Percentiles rank a stretch among this genome's conserved stretches.
Evolutionary conservation across 2,888 invertebrate genomes (phyloP).

Genomic region (Drosophila acutilabella): DNA sequence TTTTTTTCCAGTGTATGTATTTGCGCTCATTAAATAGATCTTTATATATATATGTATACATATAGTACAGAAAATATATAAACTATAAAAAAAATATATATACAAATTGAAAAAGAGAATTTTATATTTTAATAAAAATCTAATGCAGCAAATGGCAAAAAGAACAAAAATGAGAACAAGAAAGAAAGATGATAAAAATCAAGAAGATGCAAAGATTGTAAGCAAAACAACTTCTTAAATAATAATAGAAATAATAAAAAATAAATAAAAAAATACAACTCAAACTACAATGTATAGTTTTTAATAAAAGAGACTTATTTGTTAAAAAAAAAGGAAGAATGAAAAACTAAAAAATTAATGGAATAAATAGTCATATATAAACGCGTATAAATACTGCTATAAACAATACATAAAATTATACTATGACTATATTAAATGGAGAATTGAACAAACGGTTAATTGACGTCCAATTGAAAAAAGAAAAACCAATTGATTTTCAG

Average conservation of each 20-base stretch:
- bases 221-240: constrained; percentile 44
- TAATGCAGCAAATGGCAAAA: constrained; percentile 60
- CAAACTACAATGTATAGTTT: constrained; percentile 67
- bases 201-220: constrained; percentile 21
- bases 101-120: constrained; percentile 51
- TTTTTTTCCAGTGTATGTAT: constrained; percentile 58
- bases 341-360: neutral
- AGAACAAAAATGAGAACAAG: constrained; percentile 40
- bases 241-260: constrained; percentile 40
- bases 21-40: constrained; percentile 61
- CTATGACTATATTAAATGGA: constrained; percentile 41
- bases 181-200: constrained; percentile 26
- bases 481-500: neutral
- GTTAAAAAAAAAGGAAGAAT: constrained; percentile 38
- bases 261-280: constrained; percentile 43
- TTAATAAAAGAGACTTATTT: constrained; percentile 62
- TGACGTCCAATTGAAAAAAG: constrained; percentile 38
- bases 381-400: constrained; percentile 14
- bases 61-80: constrained; percentile 40
- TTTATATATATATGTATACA: constrained; percentile 7
- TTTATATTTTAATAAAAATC: constrained; percentile 71
- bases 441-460: constrained; percentile 38
- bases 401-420: constrained; percentile 38
- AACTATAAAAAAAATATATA: constrained; percentile 31
- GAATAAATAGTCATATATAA: constrained; percentile 42